Conservation (phyloP, 2,113 vertebrate species). For the Gallinago media region DNA sequence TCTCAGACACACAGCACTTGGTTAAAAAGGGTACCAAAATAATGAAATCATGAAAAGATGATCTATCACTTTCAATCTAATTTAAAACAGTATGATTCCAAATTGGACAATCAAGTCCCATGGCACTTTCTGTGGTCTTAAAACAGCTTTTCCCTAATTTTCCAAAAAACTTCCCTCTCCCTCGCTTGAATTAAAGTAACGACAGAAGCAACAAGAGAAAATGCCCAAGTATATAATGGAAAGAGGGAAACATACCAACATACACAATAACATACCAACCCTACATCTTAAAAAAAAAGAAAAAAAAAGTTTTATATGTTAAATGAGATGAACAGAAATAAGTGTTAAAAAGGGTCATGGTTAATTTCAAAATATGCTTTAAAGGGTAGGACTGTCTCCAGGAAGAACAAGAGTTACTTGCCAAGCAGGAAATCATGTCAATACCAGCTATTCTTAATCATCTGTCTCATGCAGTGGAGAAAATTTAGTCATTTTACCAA, state of each 20-base stretch:
- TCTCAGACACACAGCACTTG: neutral
- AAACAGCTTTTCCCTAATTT: neutral
- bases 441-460: conserved; percentile 7
- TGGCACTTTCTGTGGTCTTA: neutral
- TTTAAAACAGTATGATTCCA: neutral
- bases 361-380: conserved; percentile 5
- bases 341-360: neutral
- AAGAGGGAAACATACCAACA: conserved; percentile 13
- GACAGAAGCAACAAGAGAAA: neutral
- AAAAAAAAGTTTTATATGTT: neutral
- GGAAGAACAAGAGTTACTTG: conserved; percentile 23
- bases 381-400: neutral
- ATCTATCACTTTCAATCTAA: neutral
- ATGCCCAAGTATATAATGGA: neutral
- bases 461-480: neutral
- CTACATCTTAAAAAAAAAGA: neutral
- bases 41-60: neutral
- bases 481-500: conserved; percentile 22
- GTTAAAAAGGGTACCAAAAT: neutral
- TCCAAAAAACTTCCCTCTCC: neutral
- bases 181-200: neutral
- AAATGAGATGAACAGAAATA: conserved; percentile 31
- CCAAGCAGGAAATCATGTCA: conserved; percentile 42
- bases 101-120: neutral
- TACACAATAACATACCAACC: neutral